Percentiles rank a stretch among this genome's conserved stretches.
Conservation (phyloP, 2,797 vertebrate genomes). For the Dromococcyx pavoninus region DNA sequence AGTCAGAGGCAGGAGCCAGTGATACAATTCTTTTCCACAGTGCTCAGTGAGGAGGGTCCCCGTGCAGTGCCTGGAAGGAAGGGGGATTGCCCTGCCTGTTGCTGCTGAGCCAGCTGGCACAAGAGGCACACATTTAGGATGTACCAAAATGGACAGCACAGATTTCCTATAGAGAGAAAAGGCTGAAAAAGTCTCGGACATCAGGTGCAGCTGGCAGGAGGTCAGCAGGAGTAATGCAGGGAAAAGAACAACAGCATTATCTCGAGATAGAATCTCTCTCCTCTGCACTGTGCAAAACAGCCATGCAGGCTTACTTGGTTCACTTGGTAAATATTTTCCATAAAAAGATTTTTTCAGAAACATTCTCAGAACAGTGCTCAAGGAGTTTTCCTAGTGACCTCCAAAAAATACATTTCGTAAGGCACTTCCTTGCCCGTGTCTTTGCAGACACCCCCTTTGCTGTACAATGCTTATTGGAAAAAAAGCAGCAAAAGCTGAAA, state of each 20-base stretch:
- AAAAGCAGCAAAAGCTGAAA: neutral
- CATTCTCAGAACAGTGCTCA: neutral
- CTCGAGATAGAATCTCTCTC: neutral
- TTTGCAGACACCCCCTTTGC: neutral
- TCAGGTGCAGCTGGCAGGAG: neutral
- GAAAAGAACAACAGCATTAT: neutral
- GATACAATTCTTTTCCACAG: neutral
- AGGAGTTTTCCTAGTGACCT: slow-evolving; percentile 4
- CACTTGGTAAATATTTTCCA: neutral
- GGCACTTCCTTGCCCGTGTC: neutral
- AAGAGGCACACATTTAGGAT: neutral
- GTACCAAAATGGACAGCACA: neutral
- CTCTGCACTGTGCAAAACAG: neutral
- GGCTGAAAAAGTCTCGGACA: neutral
- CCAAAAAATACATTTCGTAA: neutral
- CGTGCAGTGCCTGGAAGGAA: rapidly evolving
- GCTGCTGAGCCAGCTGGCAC: neutral
- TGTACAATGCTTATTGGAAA: neutral
- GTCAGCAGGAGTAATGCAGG: rapidly evolving
- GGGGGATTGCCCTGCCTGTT: neutral
- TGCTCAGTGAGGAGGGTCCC: neutral
- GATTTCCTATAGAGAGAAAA: neutral
- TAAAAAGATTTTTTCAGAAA: neutral
- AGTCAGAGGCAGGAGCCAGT: neutral
- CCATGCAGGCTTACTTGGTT: neutral